These are phyloP conservation scores for Neosalanx taihuensis DNA, from an alignment of 2,797 vertebrate species.

Conservation along the genomic window DNA sequence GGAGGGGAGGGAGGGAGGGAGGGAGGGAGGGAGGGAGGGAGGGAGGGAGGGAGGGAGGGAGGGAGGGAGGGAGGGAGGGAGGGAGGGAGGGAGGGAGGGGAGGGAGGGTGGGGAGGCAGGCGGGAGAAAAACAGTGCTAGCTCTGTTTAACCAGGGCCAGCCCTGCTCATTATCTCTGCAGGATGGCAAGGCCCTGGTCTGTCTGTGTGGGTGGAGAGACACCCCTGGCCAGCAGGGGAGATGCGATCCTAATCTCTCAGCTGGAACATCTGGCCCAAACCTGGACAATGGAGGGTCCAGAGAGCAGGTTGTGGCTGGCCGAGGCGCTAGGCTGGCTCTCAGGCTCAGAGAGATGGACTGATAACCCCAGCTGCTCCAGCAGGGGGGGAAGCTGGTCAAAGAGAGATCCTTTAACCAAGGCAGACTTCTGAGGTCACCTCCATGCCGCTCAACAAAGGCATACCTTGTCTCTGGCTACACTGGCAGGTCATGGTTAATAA, in stretches of 20 bases:
- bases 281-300: slow-evolving; percentile 45
- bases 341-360: slow-evolving; percentile 35
- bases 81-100: slow-evolving; percentile 10
- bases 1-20: not conserved
- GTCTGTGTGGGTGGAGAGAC: slow-evolving; percentile 4
- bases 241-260: slow-evolving; percentile 56
- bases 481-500: slow-evolving; percentile 51
- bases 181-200: slow-evolving; percentile 4
- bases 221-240: slow-evolving; percentile 35
- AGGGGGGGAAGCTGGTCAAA: not conserved
- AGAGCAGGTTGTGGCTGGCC: slow-evolving; percentile 15
- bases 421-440: slow-evolving; percentile 33
- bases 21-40: not conserved
- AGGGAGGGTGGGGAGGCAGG: not conserved
- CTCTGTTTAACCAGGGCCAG: slow-evolving; percentile 53
- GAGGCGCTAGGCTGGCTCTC: not conserved
- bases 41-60: not conserved
- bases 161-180: slow-evolving; percentile 42
- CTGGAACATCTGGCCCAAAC: slow-evolving; percentile 58
- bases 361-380: slow-evolving; percentile 43
- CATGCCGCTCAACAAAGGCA: slow-evolving; percentile 50
- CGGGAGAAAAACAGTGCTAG: slow-evolving; percentile 37
- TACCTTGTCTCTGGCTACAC: slow-evolving; percentile 38
- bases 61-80: not conserved
- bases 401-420: slow-evolving; percentile 6